Conservation (phyloP, 1,140 invertebrate genomes). For the Venustaconcha ellipsiformis region DNA sequence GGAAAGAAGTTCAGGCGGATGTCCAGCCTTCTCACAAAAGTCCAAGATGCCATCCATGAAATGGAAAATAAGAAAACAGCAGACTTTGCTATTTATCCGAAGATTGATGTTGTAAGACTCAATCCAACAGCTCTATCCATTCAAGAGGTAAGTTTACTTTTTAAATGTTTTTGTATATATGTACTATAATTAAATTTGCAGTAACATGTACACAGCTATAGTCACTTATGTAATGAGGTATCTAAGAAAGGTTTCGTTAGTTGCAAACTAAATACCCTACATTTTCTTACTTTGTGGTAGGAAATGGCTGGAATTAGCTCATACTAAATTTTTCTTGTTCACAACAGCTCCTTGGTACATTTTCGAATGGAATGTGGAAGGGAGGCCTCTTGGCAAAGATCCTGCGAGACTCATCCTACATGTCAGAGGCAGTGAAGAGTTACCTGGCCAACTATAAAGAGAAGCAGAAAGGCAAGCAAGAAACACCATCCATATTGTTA, state of each 20-base stretch:
- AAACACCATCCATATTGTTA: constrained; percentile 51
- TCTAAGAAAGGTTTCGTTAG: too few species aligned
- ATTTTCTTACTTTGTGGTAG: too few species aligned
- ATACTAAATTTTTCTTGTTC: neutral
- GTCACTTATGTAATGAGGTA: too few species aligned
- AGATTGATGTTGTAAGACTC: constrained; percentile 54
- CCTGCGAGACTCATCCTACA: constrained; percentile 47
- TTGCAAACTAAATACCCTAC: too few species aligned
- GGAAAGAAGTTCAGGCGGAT: constrained; percentile 33
- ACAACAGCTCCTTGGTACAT: constrained; percentile 62
- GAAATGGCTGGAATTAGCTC: too few species aligned
- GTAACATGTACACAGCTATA: too few species aligned
- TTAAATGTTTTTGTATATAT: neutral
- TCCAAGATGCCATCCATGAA: constrained; percentile 40
- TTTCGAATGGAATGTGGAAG: constrained; percentile 58
- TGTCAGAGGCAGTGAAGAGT: constrained; percentile 51
- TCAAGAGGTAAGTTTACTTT: constrained; percentile 44
- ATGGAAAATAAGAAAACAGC: constrained; percentile 25
- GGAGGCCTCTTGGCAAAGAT: constrained; percentile 60
- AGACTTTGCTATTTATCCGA: constrained; percentile 54
- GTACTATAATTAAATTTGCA: neutral
- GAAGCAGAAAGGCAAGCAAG: constrained; percentile 43
- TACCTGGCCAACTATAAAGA: constrained; percentile 37
- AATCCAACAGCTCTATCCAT: constrained; percentile 54
- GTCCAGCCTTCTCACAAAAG: constrained; percentile 32